Conservation (phyloP, 2,888 invertebrate species). For the Philopedon plagiatum region DNA sequence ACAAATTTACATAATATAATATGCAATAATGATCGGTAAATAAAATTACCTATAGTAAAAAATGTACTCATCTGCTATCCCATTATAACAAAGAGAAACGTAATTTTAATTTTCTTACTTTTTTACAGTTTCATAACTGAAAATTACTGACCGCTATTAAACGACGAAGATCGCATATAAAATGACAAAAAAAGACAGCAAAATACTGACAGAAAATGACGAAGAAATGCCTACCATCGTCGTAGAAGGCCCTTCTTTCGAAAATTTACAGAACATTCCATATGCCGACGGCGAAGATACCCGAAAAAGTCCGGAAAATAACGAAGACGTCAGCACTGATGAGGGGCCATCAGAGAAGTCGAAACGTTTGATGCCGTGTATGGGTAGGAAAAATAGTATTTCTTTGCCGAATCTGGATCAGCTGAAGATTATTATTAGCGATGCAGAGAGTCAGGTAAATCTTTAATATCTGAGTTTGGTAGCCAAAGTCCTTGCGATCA, state of each 20-base stretch:
- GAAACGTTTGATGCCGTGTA: conserved; percentile 48
- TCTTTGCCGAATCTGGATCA: conserved; percentile 82
- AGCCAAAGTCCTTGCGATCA: too few relatives aligned
- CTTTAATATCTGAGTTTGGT: too few relatives aligned
- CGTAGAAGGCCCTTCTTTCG: conserved; percentile 55
- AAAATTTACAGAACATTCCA: conserved; percentile 46
- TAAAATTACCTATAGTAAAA: neutral
- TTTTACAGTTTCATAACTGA: too few relatives aligned
- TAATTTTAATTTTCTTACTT: too few relatives aligned
- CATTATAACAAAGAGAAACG: too few relatives aligned
- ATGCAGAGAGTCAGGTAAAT: conserved; percentile 37
- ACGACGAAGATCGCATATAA: neutral
- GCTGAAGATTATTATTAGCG: conserved; percentile 70
- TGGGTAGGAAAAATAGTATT: conserved; percentile 78
- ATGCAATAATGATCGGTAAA: neutral
- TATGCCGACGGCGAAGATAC: conserved; percentile 29
- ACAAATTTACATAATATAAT: neutral
- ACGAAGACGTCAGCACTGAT: conserved; percentile 25
- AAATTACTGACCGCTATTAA: too few relatives aligned
- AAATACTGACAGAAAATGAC: neutral
- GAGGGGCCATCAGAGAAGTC: conserved; percentile 20
- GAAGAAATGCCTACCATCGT: conserved; percentile 58
- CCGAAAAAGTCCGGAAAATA: neutral
- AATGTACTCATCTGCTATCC: neutral
- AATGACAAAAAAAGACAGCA: conserved; percentile 11